Evolutionary conservation across 2,797 vertebrate species (phyloP).

Genomic region (Callimico goeldii): DNA sequence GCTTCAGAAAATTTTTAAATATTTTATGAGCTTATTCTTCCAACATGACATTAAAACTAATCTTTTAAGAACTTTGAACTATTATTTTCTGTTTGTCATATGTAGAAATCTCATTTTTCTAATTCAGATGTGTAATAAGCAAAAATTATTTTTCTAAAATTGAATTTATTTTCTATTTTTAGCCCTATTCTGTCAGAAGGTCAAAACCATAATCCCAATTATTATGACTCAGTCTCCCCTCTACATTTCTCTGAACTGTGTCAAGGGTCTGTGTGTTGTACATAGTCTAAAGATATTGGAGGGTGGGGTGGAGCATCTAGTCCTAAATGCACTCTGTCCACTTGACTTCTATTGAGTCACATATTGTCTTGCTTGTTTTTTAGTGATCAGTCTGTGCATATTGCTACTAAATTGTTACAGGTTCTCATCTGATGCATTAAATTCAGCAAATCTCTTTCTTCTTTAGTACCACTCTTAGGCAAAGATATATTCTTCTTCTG

Average conservation of each 20-base stretch:
- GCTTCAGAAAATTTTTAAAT: background rate
- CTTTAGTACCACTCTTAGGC: background rate
- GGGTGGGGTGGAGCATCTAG: background rate
- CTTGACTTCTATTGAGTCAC: background rate
- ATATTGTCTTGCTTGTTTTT: background rate
- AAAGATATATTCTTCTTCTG: background rate
- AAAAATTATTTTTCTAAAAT: constrained; percentile 16
- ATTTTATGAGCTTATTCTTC: background rate
- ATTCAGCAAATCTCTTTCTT: background rate
- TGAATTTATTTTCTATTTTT: constrained; percentile 49
- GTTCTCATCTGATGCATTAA: background rate
- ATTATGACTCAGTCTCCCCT: background rate
- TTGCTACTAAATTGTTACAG: background rate
- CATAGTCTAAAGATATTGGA: background rate
- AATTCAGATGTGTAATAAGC: background rate
- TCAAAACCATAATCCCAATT: background rate
- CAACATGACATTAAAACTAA: background rate
- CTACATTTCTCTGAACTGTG: background rate
- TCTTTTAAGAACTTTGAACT: background rate
- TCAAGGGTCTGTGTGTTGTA: background rate
- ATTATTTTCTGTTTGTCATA: background rate
- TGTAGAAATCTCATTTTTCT: background rate
- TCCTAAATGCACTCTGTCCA: background rate
- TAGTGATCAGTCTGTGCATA: background rate
- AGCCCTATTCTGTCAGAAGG: background rate